Percentiles rank a stretch among this genome's conserved stretches.
Conservation (phyloP, 2,888 invertebrate genomes). For the Helicoverpa assulta region DNA sequence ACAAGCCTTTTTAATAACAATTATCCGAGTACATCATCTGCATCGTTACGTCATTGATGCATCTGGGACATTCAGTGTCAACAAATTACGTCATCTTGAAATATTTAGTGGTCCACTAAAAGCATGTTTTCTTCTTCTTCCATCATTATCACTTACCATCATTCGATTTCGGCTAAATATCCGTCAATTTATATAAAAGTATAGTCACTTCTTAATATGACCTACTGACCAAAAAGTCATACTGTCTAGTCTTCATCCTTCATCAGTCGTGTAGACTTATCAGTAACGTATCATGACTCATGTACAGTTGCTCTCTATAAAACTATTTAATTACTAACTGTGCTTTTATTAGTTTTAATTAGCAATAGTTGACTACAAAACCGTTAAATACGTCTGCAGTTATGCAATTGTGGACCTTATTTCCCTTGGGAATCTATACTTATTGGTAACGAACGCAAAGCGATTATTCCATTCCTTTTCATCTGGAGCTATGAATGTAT, state of each 20-base stretch:
- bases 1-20: background rate
- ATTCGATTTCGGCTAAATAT: too few species aligned
- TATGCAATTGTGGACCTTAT: conserved; percentile 18
- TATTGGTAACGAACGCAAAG: background rate
- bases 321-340: conserved; percentile 11
- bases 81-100: background rate
- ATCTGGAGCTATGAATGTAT: background rate
- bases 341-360: conserved; percentile 1
- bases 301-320: conserved; percentile 31
- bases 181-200: too few species aligned
- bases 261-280: conserved; percentile 36
- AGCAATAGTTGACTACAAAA: background rate
- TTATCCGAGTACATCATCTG: background rate
- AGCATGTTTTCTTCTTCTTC: too few species aligned
- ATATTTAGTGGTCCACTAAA: too few species aligned
- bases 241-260: background rate
- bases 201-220: background rate
- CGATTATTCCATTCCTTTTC: too few species aligned
- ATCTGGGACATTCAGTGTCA: background rate
- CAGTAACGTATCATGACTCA: conserved; percentile 32
- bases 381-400: conserved; percentile 2
- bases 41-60: background rate
- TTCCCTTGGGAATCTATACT: conserved; percentile 12
- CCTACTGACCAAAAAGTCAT: background rate
- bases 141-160: too few species aligned